Base-by-base conservation (phyloP, 1,140 invertebrate genomes). In the Radopholus similis region DNA sequence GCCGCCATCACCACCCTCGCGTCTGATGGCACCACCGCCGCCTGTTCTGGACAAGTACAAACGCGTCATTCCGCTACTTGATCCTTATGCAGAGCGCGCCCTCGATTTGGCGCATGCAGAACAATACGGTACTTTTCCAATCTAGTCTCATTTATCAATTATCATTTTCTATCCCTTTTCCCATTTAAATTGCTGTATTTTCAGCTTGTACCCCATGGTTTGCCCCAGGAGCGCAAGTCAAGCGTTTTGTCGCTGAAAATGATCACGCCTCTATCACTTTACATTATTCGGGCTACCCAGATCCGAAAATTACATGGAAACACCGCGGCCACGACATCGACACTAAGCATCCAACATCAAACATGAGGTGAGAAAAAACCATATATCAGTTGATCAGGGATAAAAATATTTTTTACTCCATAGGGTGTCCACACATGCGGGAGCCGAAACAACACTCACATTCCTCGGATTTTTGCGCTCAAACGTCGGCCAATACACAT, bases 251-350 rank as follows among this genome's bases (percentile, higher is more conserved):
- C 18, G 79, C 81, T 21, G 79, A 81, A 44, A 83, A 80, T 28
- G 81, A 81, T 55, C 80, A 75, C 18, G 30, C 81, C 32, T 58
- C 69, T 4, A 68, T 80, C 40, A 71, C 77, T 34, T 58, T 81
- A n/a, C 66, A 76, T 26, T 77, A 73, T 49, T 62, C 63, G n/a
- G 79, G 79, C 15, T 81, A 77, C 62, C 79, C 79, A 6, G 81
- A 83, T 63, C 79, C 79, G 38, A 72, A 83, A 18, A 82, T 83
- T 42, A 58, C 70, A 35, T 81, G 81, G 81, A 81, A 81, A 32
- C 78, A 78, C 77, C 71, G 79, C 4, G 79, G 79, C 28, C 79
- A 70, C 68, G 79, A 82, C 23, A 65, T 81, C n/a, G 76, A 82
- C 60, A 76, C 75, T 0, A 62, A 55, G 6, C 64, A 56, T 28